Conservation (phyloP, 1,140 invertebrate species). For the Eufriesea mexicana region DNA sequence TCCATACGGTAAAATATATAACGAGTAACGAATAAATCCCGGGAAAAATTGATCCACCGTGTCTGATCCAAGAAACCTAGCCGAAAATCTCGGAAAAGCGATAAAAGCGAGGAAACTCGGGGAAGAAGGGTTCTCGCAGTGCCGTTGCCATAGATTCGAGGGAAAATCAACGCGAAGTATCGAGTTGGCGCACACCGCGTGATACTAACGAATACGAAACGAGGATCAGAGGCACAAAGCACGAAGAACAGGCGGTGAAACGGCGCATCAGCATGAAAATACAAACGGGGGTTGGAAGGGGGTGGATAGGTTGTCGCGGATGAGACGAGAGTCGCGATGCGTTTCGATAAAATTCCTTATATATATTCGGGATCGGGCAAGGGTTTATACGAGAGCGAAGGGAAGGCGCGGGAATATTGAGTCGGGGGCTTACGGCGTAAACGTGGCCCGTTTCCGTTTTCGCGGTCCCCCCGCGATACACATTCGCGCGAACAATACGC, state of each 20-base stretch:
- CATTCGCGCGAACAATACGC: constrained; percentile 41
- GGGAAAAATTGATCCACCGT: too few relatives aligned
- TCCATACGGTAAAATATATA: too few relatives aligned
- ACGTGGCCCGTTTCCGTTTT: constrained; percentile 49
- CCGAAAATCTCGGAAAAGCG: too few relatives aligned
- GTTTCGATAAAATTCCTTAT: constrained; percentile 64
- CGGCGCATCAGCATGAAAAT: constrained; percentile 15
- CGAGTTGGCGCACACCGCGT: too few relatives aligned
- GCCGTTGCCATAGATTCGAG: too few relatives aligned
- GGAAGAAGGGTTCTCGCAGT: too few relatives aligned
- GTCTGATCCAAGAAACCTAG: too few relatives aligned
- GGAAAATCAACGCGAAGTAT: too few relatives aligned
- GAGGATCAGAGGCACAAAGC: constrained; percentile 2
- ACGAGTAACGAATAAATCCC: too few relatives aligned
- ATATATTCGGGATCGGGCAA: constrained; percentile 61
- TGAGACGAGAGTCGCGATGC: constrained; percentile 44
- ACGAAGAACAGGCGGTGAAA: neutral
- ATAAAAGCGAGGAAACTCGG: too few relatives aligned
- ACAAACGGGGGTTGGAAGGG: constrained; percentile 1
- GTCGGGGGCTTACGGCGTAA: constrained; percentile 44
- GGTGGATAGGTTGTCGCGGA: constrained; percentile 8
- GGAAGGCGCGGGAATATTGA: constrained; percentile 53
- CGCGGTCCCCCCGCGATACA: constrained; percentile 30
- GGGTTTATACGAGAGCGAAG: constrained; percentile 54
- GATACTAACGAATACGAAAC: constrained; percentile 27